Base-by-base conservation (phyloP, 2,888 invertebrate genomes). In the Salticus scenicus region DNA sequence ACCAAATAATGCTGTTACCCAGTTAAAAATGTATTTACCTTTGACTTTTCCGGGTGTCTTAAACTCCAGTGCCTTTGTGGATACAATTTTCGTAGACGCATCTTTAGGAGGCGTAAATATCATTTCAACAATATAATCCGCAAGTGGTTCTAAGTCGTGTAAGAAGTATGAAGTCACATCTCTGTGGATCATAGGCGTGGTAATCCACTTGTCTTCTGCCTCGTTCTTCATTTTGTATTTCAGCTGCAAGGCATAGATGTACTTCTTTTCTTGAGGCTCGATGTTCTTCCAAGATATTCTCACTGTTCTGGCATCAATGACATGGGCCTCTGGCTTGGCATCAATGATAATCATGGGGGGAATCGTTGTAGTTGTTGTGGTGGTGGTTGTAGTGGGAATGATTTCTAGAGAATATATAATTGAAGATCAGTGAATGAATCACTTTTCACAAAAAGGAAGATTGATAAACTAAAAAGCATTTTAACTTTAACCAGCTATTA, bases 161-260 rank as follows among this genome's bases (percentile, higher is more conserved):
- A 97, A 93, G 27, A 94, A 94, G 88, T 95, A 96, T 71, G 93
- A 93, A 0, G 95, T 95, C 0, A 96, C 94, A 10, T 96, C 95
- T 89, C 94, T 93, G 90, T 97, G 97, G 41, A 97, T 94, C 30
- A 97, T 91, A 28, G 96, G 96, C 0, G 97, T 96, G 87, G 95
- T 95, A 31, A 94, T 94, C 91, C 96, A 97, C 84, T 96, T 94
- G 91, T 91, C 88, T 5, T 88, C 95, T 42, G 95, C 95, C 79
- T 95, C 95, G 10, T 94, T 93, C 90, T 96, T 95, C 17, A 77
- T 47, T 89, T 96, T 95, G 91, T 95, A 97, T 89, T 96, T 94
- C 88, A 97, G 92, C 91, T 97, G 97, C 64, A 97, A 94, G 0
- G 96, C 97, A 90, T 97, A 97, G 79, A 97, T 95, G 89, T 95